A percentile compares a stretch with the other conserved stretches of the same genome.
Evolutionary conservation across 1,140 invertebrate species (phyloP).

Genomic region (Spodoptera frugiperda): DNA sequence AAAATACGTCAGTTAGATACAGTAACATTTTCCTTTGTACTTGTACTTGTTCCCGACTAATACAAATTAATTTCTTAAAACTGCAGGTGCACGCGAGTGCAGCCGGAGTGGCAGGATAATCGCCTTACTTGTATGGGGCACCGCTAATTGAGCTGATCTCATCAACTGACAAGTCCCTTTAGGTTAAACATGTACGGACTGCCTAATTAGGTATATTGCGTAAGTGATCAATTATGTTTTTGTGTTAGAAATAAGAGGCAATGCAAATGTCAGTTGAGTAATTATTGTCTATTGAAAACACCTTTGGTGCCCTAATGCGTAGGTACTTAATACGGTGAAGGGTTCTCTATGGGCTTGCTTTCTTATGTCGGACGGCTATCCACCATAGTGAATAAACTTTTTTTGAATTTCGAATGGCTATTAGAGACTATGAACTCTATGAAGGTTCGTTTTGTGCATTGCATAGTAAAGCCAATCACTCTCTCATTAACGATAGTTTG

Average conservation of each 20-base stretch:
- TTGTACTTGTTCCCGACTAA: not conserved
- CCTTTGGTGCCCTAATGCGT: not conserved
- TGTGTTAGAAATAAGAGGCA: not conserved
- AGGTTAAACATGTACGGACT: not conserved
- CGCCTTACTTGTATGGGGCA: not conserved
- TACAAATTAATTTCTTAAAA: conserved; percentile 10
- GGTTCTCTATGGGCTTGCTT: not conserved
- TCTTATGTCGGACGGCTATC: not conserved
- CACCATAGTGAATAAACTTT: too few species aligned
- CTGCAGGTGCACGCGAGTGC: conserved; percentile 18
- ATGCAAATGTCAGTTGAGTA: not conserved
- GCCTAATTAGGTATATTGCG: conserved; percentile 18
- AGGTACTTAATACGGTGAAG: not conserved
- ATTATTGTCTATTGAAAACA: conserved; percentile 1
- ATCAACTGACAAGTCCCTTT: conserved; percentile 18
- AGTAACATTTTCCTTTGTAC: too few species aligned
- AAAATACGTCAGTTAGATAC: too few species aligned
- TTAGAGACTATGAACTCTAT: too few species aligned
- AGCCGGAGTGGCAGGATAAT: conserved; percentile 26
- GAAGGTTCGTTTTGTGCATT: too few species aligned
- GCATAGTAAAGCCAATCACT: too few species aligned
- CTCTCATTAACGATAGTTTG: too few species aligned
- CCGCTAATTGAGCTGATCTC: conserved; percentile 28
- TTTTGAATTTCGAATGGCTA: too few species aligned
- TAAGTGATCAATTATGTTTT: conserved; percentile 8